A percentile compares a stretch with the other conserved stretches of the same genome.
Conservation (phyloP, 2,797 vertebrate genomes). For the Pseudochaenichthys georgianus region DNA sequence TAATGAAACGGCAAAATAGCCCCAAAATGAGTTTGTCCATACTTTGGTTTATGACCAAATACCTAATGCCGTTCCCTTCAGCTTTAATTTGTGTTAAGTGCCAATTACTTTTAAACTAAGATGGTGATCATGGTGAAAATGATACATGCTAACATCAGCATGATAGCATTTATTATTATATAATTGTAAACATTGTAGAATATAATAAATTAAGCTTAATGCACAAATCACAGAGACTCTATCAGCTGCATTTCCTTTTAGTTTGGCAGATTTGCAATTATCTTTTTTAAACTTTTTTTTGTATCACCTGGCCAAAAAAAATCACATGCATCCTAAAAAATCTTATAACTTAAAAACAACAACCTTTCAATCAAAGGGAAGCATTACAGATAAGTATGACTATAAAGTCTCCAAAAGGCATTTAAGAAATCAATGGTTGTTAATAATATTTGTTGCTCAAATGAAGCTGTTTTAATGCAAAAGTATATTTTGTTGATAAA, state of each 20-base stretch:
- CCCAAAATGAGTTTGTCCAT: no score
- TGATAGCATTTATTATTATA: background rate
- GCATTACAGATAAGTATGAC: background rate
- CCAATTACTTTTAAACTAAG: background rate
- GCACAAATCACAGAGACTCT: background rate
- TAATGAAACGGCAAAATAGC: no score
- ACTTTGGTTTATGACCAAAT: background rate
- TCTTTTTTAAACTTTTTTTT: background rate
- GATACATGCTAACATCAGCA: background rate
- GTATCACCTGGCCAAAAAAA: background rate
- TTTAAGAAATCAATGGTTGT: conserved; percentile 2
- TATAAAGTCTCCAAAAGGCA: background rate
- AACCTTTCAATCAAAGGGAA: background rate
- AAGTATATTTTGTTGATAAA: background rate
- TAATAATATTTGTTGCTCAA: background rate
- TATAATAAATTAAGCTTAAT: background rate
- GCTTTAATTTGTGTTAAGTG: background rate
- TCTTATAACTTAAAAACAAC: background rate
- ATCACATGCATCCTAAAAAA: background rate
- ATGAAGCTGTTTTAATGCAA: background rate
- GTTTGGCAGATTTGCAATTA: background rate
- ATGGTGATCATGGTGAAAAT: background rate
- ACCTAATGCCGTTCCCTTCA: background rate
- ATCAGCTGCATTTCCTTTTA: background rate
- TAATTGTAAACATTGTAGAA: background rate